A percentile compares a stretch with the other conserved stretches of the same genome.
These are phyloP conservation scores for Furnarius figulus DNA, from an alignment of 2,113 vertebrate genomes.

Conservation along the genomic window DNA sequence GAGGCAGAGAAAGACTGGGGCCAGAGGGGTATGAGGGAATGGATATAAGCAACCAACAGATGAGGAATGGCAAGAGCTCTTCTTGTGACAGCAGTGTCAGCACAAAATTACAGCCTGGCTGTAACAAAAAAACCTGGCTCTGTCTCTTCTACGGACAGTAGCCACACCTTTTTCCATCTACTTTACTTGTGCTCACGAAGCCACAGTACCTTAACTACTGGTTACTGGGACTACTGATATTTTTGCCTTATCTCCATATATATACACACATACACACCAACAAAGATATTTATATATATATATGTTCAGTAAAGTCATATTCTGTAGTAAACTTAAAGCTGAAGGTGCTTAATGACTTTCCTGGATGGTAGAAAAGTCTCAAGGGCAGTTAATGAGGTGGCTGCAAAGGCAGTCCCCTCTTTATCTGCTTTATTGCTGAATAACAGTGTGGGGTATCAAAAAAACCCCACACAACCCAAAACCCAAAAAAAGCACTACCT, in stretches of 20 bases:
- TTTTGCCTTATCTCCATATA: not conserved
- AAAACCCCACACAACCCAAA: not conserved
- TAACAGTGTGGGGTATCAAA: not conserved
- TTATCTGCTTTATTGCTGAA: not conserved
- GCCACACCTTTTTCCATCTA: not conserved
- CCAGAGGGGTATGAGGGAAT: not conserved
- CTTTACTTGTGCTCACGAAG: not conserved
- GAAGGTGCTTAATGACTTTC: not conserved
- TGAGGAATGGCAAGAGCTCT: fast-evolving
- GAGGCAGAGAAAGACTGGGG: not conserved
- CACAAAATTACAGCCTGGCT: not conserved
- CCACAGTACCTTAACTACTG: not conserved
- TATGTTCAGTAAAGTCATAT: not conserved
- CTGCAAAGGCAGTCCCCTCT: not conserved
- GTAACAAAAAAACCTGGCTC: not conserved
- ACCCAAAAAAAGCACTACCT: not conserved
- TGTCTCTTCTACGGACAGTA: not conserved
- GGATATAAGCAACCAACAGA: fast-evolving
- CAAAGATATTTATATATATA: not conserved
- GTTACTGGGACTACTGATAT: not conserved
- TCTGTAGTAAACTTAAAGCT: not conserved
- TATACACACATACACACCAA: too few species aligned
- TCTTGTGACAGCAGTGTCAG: not conserved
- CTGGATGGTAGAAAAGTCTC: not conserved
- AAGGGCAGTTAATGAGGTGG: not conserved